A percentile compares a stretch with the other conserved stretches of the same genome.
These are phyloP conservation scores for Dipus sagitta DNA, from an alignment of 2,797 vertebrate genomes.

Conservation along the genomic window DNA sequence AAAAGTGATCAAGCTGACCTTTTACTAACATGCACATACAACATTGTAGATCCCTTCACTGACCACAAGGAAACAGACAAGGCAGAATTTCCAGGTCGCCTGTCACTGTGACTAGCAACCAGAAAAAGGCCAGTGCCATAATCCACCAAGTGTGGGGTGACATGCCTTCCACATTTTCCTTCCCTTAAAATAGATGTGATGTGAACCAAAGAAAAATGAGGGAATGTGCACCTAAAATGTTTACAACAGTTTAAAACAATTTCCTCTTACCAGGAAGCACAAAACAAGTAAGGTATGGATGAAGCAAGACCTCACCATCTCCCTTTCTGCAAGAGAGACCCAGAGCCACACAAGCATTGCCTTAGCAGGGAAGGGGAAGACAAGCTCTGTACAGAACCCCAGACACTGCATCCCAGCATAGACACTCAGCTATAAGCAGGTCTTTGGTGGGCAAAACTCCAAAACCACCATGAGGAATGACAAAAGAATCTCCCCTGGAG, in stretches of 20 bases:
- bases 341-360: not conserved
- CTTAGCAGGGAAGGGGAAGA: not conserved
- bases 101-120: too few species aligned
- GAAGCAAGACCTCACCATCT: not conserved
- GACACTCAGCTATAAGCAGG: not conserved
- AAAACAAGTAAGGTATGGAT: not conserved
- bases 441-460: not conserved
- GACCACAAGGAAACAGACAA: fast-evolving
- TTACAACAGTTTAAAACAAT: not conserved
- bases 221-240: not conserved
- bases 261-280: not conserved
- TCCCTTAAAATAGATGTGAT: not conserved
- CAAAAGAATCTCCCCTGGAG: not conserved
- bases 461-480: conserved; percentile 27
- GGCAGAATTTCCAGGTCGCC: not conserved
- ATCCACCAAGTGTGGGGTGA: not conserved
- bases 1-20: not conserved
- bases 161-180: not conserved
- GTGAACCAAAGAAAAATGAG: not conserved
- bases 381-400: not conserved
- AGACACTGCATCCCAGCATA: not conserved
- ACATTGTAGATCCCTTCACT: not conserved
- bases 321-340: not conserved
- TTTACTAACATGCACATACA: not conserved
- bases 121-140: not conserved